Percentiles rank a stretch among this genome's conserved stretches.
These are phyloP conservation scores for Eupithecia insigniata DNA, from an alignment of 2,888 invertebrate genomes.

Conservation along the genomic window DNA sequence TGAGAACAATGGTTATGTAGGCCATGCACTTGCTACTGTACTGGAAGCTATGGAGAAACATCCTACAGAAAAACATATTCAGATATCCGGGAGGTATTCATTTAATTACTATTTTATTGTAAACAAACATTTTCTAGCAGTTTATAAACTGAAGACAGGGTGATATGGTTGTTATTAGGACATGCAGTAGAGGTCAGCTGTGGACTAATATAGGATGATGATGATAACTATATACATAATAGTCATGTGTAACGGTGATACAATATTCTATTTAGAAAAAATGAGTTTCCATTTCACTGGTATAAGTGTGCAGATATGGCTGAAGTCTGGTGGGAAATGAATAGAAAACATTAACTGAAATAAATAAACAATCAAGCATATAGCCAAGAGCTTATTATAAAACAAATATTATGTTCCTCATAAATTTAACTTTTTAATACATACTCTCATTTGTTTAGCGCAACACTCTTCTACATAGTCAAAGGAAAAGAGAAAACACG, in stretches of 20 bases:
- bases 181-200: not conserved
- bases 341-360: not conserved
- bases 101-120: not conserved
- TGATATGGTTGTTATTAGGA: not conserved
- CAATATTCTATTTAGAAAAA: not conserved
- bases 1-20: conserved; percentile 90
- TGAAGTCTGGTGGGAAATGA: not conserved
- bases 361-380: not conserved
- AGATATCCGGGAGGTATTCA: conserved; percentile 94
- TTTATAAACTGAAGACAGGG: not conserved
- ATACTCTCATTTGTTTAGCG: conserved; percentile 82
- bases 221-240: not conserved
- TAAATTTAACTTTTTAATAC: not conserved
- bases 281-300: not conserved
- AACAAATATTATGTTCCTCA: not conserved
- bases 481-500: conserved; percentile 92
- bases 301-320: not conserved
- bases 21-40: conserved; percentile 90
- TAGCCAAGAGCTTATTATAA: not conserved
- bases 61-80: conserved; percentile 93
- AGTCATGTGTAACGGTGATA: not conserved
- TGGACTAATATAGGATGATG: not conserved
- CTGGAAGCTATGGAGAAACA: conserved; percentile 96
- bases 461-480: conserved; percentile 96
- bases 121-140: not conserved